phyloP scores from a whole-genome alignment of 2,888 invertebrate species.

The Elmis aenea region DNA sequence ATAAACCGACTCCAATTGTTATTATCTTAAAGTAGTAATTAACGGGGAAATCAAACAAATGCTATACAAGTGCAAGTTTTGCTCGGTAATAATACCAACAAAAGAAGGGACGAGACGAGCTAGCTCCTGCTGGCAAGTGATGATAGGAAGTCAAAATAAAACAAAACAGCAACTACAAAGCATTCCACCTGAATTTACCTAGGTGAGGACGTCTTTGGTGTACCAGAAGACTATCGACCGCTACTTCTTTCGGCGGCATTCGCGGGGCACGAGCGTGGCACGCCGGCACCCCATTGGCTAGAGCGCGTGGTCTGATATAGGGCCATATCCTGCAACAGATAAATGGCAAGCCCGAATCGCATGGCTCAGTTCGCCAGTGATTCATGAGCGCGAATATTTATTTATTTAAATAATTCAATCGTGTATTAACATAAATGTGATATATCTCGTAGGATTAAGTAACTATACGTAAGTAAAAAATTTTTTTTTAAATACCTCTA shows the following conservation, averaged over 20 bases:
- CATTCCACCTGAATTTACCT: too few species aligned
- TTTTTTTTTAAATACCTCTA: neutral
- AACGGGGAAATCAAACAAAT: too few species aligned
- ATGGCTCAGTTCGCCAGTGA: slow-evolving; percentile 14
- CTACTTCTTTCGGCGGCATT: slow-evolving; percentile 27
- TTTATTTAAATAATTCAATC: neutral
- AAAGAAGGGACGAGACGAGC: too few species aligned
- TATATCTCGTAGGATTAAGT: neutral
- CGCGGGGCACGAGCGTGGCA: slow-evolving; percentile 40
- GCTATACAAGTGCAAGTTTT: too few species aligned
- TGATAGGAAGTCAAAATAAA: too few species aligned
- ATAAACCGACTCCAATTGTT: too few species aligned
- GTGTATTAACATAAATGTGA: neutral
- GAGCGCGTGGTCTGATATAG: slow-evolving; percentile 71
- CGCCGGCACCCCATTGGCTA: slow-evolving; percentile 56
- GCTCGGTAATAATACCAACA: too few species aligned
- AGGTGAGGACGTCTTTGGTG: too few species aligned
- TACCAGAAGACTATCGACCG: slow-evolving; percentile 22
- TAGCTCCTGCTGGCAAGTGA: too few species aligned
- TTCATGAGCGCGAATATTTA: neutral
- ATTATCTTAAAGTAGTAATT: too few species aligned
- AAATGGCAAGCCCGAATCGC: slow-evolving; percentile 37
- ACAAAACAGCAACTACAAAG: too few species aligned
- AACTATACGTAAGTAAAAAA: too few species aligned
- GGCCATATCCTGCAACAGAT: slow-evolving; percentile 56